phyloP scores from a whole-genome alignment of 2,113 vertebrate genomes.

The Orthonyx spaldingii region DNA sequence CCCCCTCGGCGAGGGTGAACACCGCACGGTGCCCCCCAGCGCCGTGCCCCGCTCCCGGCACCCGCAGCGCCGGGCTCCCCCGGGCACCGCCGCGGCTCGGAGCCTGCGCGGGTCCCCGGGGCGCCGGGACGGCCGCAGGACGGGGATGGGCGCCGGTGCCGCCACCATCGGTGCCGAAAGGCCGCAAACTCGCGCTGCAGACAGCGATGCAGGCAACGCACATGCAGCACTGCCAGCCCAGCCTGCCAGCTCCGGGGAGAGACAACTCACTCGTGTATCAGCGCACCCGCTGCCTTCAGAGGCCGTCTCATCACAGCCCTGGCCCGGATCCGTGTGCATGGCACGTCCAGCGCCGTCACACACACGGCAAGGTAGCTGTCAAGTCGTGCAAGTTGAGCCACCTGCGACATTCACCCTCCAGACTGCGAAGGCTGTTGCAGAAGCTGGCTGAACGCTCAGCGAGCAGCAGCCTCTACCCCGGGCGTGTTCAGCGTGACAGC shows the following conservation, averaged over 20 bases:
- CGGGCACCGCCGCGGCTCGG: neutral
- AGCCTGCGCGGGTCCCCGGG: neutral
- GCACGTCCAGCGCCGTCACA: neutral
- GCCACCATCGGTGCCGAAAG: neutral
- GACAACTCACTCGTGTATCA: neutral
- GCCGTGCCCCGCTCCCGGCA: neutral
- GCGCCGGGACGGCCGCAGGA: neutral
- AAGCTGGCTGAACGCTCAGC: neutral
- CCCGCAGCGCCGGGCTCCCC: neutral
- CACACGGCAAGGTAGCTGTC: fast-evolving
- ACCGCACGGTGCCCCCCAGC: fast-evolving
- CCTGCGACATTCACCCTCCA: neutral
- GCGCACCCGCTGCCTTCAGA: neutral
- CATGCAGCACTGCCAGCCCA: neutral
- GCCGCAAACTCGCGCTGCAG: neutral
- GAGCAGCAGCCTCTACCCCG: fast-evolving
- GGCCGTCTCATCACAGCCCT: fast-evolving
- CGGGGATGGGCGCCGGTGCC: neutral
- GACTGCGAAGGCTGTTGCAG: neutral
- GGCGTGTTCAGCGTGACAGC: neutral
- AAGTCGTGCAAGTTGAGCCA: neutral
- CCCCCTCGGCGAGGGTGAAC: neutral
- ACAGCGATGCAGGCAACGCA: neutral
- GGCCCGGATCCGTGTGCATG: no score
- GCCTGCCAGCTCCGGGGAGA: neutral